Conservation (phyloP, 2,888 invertebrate genomes). For the Salpingus planirostris region DNA sequence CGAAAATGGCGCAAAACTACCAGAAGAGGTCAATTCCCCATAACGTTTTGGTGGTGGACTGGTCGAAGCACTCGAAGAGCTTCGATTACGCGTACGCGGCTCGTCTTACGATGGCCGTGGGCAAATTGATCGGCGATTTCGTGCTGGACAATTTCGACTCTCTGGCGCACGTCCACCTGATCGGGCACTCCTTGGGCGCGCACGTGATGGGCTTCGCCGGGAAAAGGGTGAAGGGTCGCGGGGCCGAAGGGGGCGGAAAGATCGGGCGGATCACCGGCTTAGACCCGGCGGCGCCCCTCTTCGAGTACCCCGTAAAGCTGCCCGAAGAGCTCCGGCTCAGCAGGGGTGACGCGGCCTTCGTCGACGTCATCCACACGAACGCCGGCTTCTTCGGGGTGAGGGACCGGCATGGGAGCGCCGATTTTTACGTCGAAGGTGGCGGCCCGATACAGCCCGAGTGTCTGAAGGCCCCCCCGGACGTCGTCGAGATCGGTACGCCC, state of each 20-base stretch:
- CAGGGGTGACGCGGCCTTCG: not conserved
- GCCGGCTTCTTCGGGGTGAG: not conserved
- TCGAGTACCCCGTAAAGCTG: not conserved
- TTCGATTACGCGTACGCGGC: not conserved
- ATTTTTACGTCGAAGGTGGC: not conserved
- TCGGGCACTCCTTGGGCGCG: slow-evolving; percentile 1
- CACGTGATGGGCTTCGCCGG: slow-evolving; percentile 1
- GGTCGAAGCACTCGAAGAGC: not conserved
- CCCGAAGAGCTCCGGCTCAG: not conserved
- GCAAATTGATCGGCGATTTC: not conserved
- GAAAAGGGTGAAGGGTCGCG: not conserved
- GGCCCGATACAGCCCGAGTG: slow-evolving; percentile 1
- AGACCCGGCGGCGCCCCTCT: not conserved
- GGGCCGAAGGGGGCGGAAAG: not conserved
- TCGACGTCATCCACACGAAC: slow-evolving; percentile 1
- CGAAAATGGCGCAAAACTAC: not conserved
- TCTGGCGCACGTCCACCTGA: not conserved
- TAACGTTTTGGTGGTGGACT: not conserved
- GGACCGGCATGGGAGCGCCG: not conserved
- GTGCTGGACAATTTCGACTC: not conserved
- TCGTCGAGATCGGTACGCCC: too few relatives aligned
- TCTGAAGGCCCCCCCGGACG: too few relatives aligned
- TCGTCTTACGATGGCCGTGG: not conserved
- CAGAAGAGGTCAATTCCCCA: not conserved
- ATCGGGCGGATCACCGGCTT: not conserved